Base-by-base conservation (phyloP, 2,888 invertebrate species). In the Tubulanus polymorphus region DNA sequence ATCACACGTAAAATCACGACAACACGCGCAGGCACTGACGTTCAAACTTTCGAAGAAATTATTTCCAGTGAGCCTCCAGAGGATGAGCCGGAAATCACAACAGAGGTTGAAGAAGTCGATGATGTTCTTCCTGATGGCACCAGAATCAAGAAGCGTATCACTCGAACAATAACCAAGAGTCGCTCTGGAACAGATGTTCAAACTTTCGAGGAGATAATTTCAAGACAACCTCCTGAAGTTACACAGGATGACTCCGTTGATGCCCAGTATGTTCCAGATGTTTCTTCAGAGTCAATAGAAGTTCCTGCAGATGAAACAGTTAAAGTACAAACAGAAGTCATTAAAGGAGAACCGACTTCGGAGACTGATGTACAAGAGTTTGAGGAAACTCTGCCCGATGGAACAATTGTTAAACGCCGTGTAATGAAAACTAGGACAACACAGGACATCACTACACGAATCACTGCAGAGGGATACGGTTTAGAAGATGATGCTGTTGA, bases 61-160 rank as follows among this genome's bases (percentile, higher is more conserved):
- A n/a, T n/a, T n/a, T 20, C 41, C 15, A 41, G 6, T 8, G 41
- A 20, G 41, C 20, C 23, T 5, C 23, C 41, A 41, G 41, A 41
- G 15, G 20, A 18, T 41, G 3, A 49, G 25, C 54, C 46, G 56
- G 45, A 93, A 85, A 74, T 88, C 93, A 0, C 6, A 15, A 18
- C 41, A 8, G 41, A 41, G 41, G 20, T 23, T 41, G 66, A 67
- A 32, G 64, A 64, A 46, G 60, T 47, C 1, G 26, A 62, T 2
- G 61, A 69, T n/a, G 51, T 71, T 26, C 55, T 72, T 27, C 67
- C 69, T 6, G 72, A 72, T 61, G 73, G 73, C 2, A 73, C 73
- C 2, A 20, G 28, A 30, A 27, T 26, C n/a, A n/a, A 20, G 6
- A 28, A 28, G 15, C 5, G 29, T n/a, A 51, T n/a, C 32, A 15